Conservation (phyloP, 2,888 invertebrate species). For the Trachelus troglodyta region DNA sequence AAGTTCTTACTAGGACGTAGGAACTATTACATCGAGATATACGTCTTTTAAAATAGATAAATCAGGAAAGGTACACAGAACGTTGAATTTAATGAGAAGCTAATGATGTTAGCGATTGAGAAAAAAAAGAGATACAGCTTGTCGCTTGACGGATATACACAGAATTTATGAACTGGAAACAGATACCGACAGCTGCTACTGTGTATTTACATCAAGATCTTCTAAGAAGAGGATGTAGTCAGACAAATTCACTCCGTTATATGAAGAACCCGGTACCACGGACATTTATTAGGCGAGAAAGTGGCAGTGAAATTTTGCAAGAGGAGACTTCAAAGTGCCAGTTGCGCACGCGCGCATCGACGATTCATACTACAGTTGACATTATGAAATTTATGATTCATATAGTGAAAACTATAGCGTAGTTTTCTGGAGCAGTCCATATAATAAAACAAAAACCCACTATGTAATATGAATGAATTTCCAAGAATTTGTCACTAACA, state of each 20-base stretch:
- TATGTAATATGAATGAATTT: not conserved
- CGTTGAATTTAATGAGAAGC: not conserved
- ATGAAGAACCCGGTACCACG: not conserved
- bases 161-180: not conserved
- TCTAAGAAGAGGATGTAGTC: not conserved
- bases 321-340: not conserved
- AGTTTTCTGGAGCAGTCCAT: not conserved
- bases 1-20: not conserved
- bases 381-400: not conserved
- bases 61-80: not conserved
- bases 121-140: not conserved
- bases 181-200: not conserved
- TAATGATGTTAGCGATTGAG: not conserved
- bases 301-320: conserved; percentile 20
- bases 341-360: not conserved
- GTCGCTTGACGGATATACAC: not conserved
- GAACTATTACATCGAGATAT: not conserved
- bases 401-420: no score
- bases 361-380: not conserved
- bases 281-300: conserved; percentile 17
- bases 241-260: not conserved
- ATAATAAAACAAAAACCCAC: not conserved
- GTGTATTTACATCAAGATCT: not conserved
- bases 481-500: not conserved
- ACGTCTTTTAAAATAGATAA: not conserved